Evolutionary conservation across 2,888 invertebrate species (phyloP).

Genomic region (Entomobrya proxima): DNA sequence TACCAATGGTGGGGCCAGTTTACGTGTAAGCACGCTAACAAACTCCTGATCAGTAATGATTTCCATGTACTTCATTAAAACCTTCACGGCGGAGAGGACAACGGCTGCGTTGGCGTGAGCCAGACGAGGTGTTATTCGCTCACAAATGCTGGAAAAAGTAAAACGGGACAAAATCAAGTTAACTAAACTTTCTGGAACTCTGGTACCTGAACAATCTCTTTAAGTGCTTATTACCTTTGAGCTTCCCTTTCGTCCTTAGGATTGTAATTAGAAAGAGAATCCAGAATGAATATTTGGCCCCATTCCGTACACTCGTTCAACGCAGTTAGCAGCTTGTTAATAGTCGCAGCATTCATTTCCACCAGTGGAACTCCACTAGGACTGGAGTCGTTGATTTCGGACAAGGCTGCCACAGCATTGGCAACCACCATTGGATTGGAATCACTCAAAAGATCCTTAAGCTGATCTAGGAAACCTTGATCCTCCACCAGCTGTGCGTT

Average conservation of each 20-base stretch:
- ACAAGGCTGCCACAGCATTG: slow-evolving; percentile 98
- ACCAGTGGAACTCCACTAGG: slow-evolving; percentile 95
- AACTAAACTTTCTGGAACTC: too few species aligned
- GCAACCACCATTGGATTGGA: slow-evolving; percentile 99
- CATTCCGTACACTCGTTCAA: slow-evolving; percentile 99
- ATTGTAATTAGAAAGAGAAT: slow-evolving; percentile 96
- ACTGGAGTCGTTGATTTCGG: slow-evolving; percentile 98
- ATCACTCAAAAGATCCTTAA: slow-evolving; percentile 97
- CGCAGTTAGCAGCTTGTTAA: slow-evolving; percentile 98
- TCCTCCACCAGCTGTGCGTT: slow-evolving; percentile 85
- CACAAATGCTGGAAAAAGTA: slow-evolving; percentile 85
- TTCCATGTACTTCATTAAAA: slow-evolving; percentile 98
- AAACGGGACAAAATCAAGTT: too few species aligned
- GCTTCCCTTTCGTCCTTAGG: slow-evolving; percentile 98
- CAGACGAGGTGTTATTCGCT: slow-evolving; percentile 96
- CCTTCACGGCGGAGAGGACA: slow-evolving; percentile 98
- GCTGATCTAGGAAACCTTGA: slow-evolving; percentile 97
- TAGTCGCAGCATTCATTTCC: slow-evolving; percentile 97
- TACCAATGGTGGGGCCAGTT: slow-evolving; percentile 98
- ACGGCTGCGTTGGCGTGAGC: slow-evolving; percentile 99
- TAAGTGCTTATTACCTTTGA: slow-evolving; percentile 82
- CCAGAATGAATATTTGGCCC: slow-evolving; percentile 99
- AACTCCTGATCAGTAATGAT: slow-evolving; percentile 97
- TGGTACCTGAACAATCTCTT: too few species aligned
- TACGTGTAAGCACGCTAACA: slow-evolving; percentile 94